Evolutionary conservation across 2,797 vertebrate species (phyloP).

Genomic region (Melanotaenia maccullochi): DNA sequence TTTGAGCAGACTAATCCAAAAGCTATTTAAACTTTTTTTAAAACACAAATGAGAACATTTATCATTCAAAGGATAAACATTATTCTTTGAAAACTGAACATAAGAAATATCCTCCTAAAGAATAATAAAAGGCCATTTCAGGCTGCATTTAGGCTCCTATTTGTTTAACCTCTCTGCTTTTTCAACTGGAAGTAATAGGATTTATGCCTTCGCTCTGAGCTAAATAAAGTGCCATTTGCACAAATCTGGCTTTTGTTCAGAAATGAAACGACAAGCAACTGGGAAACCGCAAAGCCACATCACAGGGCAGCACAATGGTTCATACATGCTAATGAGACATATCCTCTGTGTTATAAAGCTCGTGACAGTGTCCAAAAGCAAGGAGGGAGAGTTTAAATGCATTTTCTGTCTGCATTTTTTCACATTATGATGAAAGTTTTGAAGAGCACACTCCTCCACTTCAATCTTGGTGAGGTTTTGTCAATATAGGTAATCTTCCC

Average conservation of each 20-base stretch:
- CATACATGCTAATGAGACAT: constrained; percentile 73
- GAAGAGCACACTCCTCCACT: background rate
- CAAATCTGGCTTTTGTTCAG: constrained; percentile 85
- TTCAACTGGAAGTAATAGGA: constrained; percentile 83
- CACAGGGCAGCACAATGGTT: constrained; percentile 62
- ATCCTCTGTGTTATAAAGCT: constrained; percentile 40
- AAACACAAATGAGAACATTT: constrained; percentile 72
- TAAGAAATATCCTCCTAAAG: constrained; percentile 73
- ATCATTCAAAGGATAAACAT: constrained; percentile 83
- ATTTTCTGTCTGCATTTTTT: constrained; percentile 7
- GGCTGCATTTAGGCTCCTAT: constrained; percentile 70
- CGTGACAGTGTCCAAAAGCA: constrained; percentile 39
- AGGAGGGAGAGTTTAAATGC: constrained; percentile 16
- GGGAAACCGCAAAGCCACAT: constrained; percentile 77
- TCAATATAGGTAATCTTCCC: background rate
- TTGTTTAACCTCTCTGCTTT: constrained; percentile 83
- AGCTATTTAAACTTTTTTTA: constrained; percentile 69
- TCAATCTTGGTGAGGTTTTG: background rate
- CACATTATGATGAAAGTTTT: background rate
- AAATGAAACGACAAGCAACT: constrained; percentile 76
- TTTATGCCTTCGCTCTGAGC: constrained; percentile 79
- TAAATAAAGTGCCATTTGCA: constrained; percentile 85
- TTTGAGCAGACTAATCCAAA: constrained; percentile 71
- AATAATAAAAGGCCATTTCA: constrained; percentile 74
- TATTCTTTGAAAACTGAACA: constrained; percentile 79